Conservation (phyloP, 2,113 vertebrate genomes). For the Lates calcarifer region DNA sequence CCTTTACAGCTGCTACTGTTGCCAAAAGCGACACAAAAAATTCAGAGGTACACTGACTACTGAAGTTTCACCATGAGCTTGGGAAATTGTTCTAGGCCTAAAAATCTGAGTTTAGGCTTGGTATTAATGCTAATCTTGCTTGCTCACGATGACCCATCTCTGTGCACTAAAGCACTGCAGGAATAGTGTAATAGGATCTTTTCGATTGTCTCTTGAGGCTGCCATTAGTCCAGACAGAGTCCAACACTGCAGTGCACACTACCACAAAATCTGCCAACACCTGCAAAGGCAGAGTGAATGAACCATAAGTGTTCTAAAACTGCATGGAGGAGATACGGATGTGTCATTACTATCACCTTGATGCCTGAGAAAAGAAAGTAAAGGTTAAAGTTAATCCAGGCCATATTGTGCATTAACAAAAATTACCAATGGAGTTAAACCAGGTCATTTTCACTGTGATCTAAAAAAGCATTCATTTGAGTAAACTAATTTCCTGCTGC, state of each 20-base stretch:
- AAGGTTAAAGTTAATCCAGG: background rate
- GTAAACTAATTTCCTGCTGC: slow-evolving; percentile 25
- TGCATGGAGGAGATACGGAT: background rate
- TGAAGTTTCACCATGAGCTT: background rate
- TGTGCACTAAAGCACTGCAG: slow-evolving; percentile 41
- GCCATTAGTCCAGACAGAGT: background rate
- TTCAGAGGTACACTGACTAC: background rate
- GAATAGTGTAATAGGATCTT: slow-evolving; percentile 68
- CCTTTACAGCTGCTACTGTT: background rate
- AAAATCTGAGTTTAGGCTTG: background rate
- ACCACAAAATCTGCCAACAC: slow-evolving; percentile 41
- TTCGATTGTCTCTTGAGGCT: slow-evolving; percentile 4
- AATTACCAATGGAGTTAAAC: background rate
- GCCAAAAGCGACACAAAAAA: background rate
- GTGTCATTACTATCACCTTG: background rate
- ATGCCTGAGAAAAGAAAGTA: slow-evolving; percentile 4
- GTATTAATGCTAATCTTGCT: slow-evolving; percentile 1
- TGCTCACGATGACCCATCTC: slow-evolving; percentile 25
- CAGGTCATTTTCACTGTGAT: background rate
- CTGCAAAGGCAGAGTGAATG: slow-evolving; percentile 4
- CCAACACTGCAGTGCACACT: slow-evolving; percentile 22
- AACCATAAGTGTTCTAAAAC: background rate
- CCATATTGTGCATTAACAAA: slow-evolving; percentile 12
- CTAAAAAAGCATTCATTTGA: slow-evolving; percentile 7
- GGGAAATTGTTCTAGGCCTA: background rate